Percentiles rank a stretch among this genome's conserved stretches.
Conservation (phyloP, 2,888 invertebrate species). For the Metalampra italica region DNA sequence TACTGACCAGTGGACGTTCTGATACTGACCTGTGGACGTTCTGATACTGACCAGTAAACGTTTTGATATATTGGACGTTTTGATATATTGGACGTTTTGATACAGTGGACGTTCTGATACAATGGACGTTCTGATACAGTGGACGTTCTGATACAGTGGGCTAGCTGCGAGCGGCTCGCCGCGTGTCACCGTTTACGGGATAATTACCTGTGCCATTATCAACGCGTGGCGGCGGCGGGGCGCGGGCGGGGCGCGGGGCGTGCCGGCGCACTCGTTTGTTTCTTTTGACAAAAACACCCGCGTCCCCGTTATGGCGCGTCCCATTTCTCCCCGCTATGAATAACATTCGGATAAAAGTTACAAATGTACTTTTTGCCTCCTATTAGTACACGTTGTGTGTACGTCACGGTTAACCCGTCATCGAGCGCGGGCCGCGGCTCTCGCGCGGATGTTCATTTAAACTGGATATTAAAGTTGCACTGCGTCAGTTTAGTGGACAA, state of each 20-base stretch:
- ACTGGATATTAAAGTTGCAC: not conserved
- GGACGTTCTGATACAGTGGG: too few species aligned
- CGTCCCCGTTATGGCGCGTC: conserved; percentile 8
- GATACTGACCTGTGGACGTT: too few species aligned
- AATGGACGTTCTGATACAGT: too few species aligned
- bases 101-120: too few species aligned
- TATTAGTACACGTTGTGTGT: conserved; percentile 9
- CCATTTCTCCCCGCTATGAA: conserved; percentile 9
- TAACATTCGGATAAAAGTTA: conserved; percentile 14
- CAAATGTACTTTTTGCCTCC: conserved; percentile 13
- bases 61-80: too few species aligned
- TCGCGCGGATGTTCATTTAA: not conserved
- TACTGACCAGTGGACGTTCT: too few species aligned
- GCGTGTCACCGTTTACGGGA: conserved; percentile 27
- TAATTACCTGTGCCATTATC: conserved; percentile 22
- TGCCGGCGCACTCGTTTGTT: conserved; percentile 5
- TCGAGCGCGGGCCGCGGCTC: not conserved
- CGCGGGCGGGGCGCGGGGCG: not conserved
- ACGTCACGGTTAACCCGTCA: not conserved
- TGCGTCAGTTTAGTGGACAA: not conserved
- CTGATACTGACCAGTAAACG: too few species aligned
- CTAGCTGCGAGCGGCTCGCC: not conserved
- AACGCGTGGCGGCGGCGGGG: conserved; percentile 1
- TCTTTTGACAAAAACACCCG: conserved; percentile 11
- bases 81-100: too few species aligned